Evolutionary conservation across 2,888 invertebrate genomes (phyloP).

Genomic region (Cabera pusaria): DNA sequence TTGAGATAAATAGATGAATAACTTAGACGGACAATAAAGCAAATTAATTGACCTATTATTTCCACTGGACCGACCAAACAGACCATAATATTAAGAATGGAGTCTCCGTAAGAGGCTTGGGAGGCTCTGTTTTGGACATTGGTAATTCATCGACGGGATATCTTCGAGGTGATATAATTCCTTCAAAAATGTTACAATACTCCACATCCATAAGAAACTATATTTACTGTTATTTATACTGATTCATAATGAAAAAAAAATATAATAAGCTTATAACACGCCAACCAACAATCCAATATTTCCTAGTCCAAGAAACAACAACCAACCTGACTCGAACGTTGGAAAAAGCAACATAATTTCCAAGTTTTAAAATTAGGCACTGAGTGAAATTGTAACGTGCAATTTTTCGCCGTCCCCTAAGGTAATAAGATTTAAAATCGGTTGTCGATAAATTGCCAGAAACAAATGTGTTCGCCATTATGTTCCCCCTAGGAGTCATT

Average conservation of each 20-base stretch:
- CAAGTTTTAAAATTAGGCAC: conserved; percentile 5
- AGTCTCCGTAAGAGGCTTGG: no score
- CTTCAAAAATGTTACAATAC: no score
- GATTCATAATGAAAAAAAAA: no score
- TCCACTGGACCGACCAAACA: conserved; percentile 11
- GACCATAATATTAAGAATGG: no score
- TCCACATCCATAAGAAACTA: no score
- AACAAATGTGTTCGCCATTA: conserved; percentile 28
- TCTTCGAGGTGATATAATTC: no score
- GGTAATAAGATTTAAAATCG: conserved; percentile 16
- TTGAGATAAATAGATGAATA: conserved; percentile 28
- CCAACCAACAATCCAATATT: no score
- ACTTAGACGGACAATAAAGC: conserved; percentile 20
- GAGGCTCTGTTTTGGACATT: no score
- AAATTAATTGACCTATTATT: conserved; percentile 20
- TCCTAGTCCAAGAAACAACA: background rate
- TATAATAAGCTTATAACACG: no score
- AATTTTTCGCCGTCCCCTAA: conserved; percentile 5
- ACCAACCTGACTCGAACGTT: background rate
- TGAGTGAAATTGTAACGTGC: background rate
- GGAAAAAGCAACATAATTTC: conserved; percentile 6
- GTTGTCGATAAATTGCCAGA: conserved; percentile 5
- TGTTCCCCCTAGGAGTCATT: conserved; percentile 38
- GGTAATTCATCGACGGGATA: no score
- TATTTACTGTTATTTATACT: no score